Percentiles rank a stretch among this genome's conserved stretches.
These are phyloP conservation scores for Pteronura brasiliensis DNA, from an alignment of 2,113 vertebrate species.

Conservation along the genomic window DNA sequence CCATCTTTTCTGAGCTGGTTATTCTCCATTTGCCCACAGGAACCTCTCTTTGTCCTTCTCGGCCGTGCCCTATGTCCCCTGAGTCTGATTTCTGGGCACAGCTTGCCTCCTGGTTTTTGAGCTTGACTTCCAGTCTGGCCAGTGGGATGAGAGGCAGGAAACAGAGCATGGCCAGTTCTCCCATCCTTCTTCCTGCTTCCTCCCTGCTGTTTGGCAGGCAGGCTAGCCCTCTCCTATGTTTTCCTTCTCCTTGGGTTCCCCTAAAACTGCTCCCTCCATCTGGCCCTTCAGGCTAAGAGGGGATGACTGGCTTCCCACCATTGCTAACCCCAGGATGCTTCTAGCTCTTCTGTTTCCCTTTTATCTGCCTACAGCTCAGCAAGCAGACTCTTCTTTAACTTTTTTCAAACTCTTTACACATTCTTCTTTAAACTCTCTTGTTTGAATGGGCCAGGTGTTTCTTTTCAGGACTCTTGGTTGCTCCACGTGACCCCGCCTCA, in stretches of 20 bases:
- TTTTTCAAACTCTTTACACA: background rate
- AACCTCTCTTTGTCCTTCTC: background rate
- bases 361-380: background rate
- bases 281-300: background rate
- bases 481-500: background rate
- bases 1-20: background rate
- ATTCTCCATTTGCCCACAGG: background rate
- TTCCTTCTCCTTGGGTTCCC: background rate
- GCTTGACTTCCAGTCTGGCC: background rate
- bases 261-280: background rate
- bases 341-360: background rate
- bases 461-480: background rate
- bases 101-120: background rate
- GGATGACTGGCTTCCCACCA: background rate
- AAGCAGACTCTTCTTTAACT: background rate
- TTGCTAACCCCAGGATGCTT: background rate
- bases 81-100: background rate
- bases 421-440: background rate
- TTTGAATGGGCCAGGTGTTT: background rate
- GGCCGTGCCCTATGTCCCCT: fast-evolving
- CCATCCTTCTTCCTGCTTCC: background rate
- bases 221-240: background rate
- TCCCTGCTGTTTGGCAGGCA: background rate
- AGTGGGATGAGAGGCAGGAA: background rate
- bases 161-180: background rate